These are phyloP conservation scores for Indicator maculatus DNA, from an alignment of 2,113 vertebrate genomes.

Conservation along the genomic window DNA sequence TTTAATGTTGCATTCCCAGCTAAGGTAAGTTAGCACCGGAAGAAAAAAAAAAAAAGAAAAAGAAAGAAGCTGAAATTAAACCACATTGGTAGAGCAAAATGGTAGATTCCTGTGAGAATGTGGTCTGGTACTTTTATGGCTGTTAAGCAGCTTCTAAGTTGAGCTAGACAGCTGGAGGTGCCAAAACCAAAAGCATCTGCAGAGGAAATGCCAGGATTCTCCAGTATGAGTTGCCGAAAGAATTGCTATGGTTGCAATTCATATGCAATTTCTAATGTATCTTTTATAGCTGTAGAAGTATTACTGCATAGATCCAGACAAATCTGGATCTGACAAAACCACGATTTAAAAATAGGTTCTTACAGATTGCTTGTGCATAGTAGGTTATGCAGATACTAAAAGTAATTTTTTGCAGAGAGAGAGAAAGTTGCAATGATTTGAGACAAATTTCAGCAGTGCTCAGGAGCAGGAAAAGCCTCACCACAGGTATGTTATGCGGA, in stretches of 20 bases:
- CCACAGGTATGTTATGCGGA: background rate
- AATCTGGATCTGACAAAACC: conserved; percentile 6
- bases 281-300: background rate
- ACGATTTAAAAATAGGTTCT: conserved; percentile 9
- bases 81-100: background rate
- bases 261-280: background rate
- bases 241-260: conserved; percentile 16
- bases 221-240: background rate
- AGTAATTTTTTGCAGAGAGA: background rate
- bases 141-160: conserved; percentile 37
- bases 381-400: background rate
- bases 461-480: background rate
- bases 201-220: conserved; percentile 26
- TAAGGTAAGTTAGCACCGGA: background rate
- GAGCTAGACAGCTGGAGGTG: background rate
- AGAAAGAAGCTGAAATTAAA: background rate
- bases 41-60: background rate
- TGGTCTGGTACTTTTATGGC: conserved; percentile 36
- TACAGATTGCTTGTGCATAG: background rate
- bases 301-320: conserved; percentile 1
- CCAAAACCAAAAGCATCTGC: conserved; percentile 45
- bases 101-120: background rate
- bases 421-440: background rate
- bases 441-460: background rate
- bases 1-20: background rate